These are phyloP conservation scores for Aphodius sticticus DNA, from an alignment of 2,888 invertebrate genomes.

Conservation along the genomic window DNA sequence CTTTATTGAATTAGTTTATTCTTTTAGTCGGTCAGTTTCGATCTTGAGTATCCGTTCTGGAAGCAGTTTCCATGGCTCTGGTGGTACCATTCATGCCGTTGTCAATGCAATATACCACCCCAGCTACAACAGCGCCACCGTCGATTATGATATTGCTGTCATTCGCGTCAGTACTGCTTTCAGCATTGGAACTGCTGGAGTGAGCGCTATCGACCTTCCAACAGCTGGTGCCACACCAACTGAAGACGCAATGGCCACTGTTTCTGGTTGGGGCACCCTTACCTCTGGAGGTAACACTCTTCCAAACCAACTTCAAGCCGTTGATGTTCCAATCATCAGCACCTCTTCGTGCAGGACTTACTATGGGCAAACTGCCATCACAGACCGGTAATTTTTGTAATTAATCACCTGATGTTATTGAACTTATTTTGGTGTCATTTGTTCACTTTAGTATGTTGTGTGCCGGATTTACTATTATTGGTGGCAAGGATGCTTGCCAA, in stretches of 20 bases:
- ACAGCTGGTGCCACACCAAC: conserved; percentile 30
- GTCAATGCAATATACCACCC: conserved; percentile 40
- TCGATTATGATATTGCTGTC: conserved; percentile 54
- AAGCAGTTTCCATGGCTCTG: conserved; percentile 41
- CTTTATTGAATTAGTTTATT: background rate
- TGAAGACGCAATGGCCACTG: conserved; percentile 34
- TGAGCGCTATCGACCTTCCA: conserved; percentile 32
- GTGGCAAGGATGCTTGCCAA: conserved; percentile 65
- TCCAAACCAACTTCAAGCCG: conserved; percentile 37
- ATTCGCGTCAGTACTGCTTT: conserved; percentile 47
- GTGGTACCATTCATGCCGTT: conserved; percentile 42
- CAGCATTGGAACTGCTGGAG: conserved; percentile 29
- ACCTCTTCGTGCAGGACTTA: conserved; percentile 36
- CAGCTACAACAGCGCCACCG: conserved; percentile 45
- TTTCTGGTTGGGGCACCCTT: conserved; percentile 42
- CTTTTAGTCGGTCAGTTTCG: conserved; percentile 18
- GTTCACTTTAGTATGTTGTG: conserved; percentile 62
- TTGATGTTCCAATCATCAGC: conserved; percentile 37
- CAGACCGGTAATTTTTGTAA: conserved; percentile 42
- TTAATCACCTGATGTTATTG: background rate
- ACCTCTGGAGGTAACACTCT: conserved; percentile 28
- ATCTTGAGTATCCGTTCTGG: conserved; percentile 44
- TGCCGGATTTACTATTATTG: conserved; percentile 60
- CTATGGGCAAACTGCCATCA: conserved; percentile 44
- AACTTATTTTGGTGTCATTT: background rate